A percentile compares a stretch with the other conserved stretches of the same genome.
These are phyloP conservation scores for Cheiracanthium punctorium DNA, from an alignment of 2,888 invertebrate genomes.

Conservation along the genomic window DNA sequence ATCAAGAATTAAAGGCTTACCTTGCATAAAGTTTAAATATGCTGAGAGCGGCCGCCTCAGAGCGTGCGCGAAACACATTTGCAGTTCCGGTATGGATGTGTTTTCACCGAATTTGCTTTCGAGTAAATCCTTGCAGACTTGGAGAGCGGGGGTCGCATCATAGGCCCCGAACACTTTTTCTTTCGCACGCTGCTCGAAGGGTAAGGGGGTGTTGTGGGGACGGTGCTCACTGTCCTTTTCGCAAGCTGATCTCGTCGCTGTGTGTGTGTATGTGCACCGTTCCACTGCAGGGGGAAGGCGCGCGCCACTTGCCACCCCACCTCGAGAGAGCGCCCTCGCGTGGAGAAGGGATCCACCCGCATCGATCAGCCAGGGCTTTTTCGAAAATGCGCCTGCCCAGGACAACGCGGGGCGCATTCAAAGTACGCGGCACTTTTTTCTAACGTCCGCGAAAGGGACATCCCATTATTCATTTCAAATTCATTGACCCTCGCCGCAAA, in stretches of 20 bases:
- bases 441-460: too few species aligned
- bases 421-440: background rate
- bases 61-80: conserved; percentile 4
- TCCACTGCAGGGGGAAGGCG: conserved; percentile 8
- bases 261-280: conserved; percentile 13
- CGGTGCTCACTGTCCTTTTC: background rate
- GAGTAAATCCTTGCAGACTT: conserved; percentile 4
- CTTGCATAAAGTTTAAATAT: conserved; percentile 15
- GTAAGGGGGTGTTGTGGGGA: background rate
- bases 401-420: conserved; percentile 13
- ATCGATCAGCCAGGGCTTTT: conserved; percentile 6
- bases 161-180: conserved; percentile 5
- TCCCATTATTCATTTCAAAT: too few species aligned
- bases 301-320: conserved; percentile 1
- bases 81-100: background rate
- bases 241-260: conserved; percentile 7
- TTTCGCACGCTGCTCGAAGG: conserved; percentile 10
- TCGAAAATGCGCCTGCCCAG: conserved; percentile 4
- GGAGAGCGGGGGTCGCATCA: conserved; percentile 1
- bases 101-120: background rate
- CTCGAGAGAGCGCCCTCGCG: background rate
- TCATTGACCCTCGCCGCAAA: too few species aligned
- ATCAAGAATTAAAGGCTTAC: background rate
- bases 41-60: conserved; percentile 2
- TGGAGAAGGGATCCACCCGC: conserved; percentile 6